Base-by-base conservation (phyloP, 1,140 invertebrate genomes). In the Nilaparvata lugens region DNA sequence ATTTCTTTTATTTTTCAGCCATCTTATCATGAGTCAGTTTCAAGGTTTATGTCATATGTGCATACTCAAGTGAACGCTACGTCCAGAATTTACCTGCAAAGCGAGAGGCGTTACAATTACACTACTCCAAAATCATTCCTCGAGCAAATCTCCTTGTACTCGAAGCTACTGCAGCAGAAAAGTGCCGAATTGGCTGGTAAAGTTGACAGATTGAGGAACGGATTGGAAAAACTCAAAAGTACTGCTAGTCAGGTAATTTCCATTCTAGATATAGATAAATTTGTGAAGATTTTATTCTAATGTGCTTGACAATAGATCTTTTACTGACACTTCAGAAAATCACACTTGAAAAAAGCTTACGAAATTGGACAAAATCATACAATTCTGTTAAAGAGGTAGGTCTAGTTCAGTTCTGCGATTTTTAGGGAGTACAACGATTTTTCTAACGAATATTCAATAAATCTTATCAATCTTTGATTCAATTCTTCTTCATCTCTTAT, bases 71-170 rank as follows among this genome's bases (percentile, higher is more conserved):
- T 97, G 0, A 97, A 96, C 73, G 81, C 87, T 54, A 91, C 89
- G 62, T 95, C 92, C 52, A 85, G 87, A 62, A 74, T 84, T 7
- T 97, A 95, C 72, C 78, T 96, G 42, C 79, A 83, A 53, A 95
- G 92, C 72, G 95, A 97, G 69, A 81, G 91, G 52, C 82, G 95
- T 38, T 96, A 94, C 72, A 97, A 97, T 75, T 97, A 97, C 69
- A 97, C 94, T 0, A 98, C 95, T 7, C 95, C 95, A 1, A 98
- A 97, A 74, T 95, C 91, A 65, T 98, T 94, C 75, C 74, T 98
- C 31, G 95, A 97, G 73, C 93, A 97, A 78, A 97, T 98, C 55
- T 90, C 87, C 70, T 77, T 97, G 13, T 98, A 97, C 72, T 82
- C 85, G 0, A 93, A 93, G 72, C 75, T 97, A 21, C 78, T 98